Evolutionary conservation across 2,888 invertebrate genomes (phyloP).

Genomic region (Oxytorus armatus): DNA sequence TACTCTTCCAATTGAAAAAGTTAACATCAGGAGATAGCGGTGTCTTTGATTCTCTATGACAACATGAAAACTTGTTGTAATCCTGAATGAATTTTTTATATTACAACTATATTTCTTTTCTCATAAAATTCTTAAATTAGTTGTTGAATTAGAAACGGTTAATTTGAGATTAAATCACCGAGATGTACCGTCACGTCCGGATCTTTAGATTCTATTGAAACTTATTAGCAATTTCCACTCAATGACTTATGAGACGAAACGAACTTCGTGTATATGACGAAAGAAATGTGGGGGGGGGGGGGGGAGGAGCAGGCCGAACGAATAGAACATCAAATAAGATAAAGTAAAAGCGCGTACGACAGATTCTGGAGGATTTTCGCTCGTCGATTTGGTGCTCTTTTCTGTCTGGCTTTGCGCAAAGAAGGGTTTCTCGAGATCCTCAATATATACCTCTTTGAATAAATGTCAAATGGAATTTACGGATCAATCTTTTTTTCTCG

Average conservation of each 20-base stretch:
- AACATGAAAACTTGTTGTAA: too few relatives aligned
- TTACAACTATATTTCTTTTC: too few relatives aligned
- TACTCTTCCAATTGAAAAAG: too few relatives aligned
- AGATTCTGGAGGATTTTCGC: constrained; percentile 16
- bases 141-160: too few relatives aligned
- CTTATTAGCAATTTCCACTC: constrained; percentile 48
- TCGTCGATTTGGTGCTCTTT: not conserved
- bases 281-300: not conserved
- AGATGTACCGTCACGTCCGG: not conserved
- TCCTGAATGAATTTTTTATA: too few relatives aligned
- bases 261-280: constrained; percentile 3
- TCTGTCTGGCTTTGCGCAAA: not conserved
- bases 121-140: too few relatives aligned
- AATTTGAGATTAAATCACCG: not conserved
- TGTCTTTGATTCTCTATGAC: too few relatives aligned
- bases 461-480: not conserved
- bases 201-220: constrained; percentile 48
- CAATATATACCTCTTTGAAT: not conserved
- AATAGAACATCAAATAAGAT: not conserved
- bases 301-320: not conserved
- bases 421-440: not conserved
- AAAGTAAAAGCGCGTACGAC: constrained; percentile 2
- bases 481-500: not conserved
- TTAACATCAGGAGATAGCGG: too few relatives aligned
- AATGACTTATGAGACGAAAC: constrained; percentile 28